These are phyloP conservation scores for Nannospalax galili DNA, from an alignment of 2,113 vertebrate genomes.

Conservation along the genomic window DNA sequence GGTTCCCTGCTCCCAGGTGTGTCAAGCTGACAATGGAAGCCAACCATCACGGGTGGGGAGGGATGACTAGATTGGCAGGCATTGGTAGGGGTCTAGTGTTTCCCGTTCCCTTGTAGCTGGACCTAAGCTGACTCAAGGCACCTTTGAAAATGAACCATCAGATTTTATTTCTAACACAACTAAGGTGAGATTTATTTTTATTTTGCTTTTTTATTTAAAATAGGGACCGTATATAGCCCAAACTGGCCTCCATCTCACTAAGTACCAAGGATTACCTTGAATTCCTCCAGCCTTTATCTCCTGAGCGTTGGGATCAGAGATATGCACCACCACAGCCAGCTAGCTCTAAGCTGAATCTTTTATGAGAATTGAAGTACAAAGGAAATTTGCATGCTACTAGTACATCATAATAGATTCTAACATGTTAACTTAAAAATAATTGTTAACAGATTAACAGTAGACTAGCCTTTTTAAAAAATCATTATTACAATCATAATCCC, in stretches of 20 bases:
- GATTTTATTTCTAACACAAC: not conserved
- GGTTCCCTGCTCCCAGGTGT: no score
- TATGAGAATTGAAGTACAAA: not conserved
- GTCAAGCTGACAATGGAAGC: no score
- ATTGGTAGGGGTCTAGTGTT: not conserved
- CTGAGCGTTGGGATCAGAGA: not conserved
- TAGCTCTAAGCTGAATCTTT: not conserved
- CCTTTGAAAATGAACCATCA: not conserved
- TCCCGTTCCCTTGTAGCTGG: not conserved
- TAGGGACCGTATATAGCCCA: not conserved
- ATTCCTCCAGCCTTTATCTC: not conserved
- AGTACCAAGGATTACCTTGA: not conserved
- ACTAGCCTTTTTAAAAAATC: not conserved
- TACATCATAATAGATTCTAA: not conserved
- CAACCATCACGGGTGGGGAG: not conserved
- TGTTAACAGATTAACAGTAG: slow-evolving; percentile 6
- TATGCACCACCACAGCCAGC: not conserved
- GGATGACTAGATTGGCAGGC: not conserved
- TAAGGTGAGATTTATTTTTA: not conserved
- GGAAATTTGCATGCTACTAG: not conserved
- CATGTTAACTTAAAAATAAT: not conserved
- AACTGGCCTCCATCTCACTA: not conserved
- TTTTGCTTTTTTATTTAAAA: not conserved
- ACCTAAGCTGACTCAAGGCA: no score
- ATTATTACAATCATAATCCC: not conserved